These are phyloP conservation scores for Acanthosoma haemorrhoidale DNA, from an alignment of 2,888 invertebrate genomes.

Conservation along the genomic window DNA sequence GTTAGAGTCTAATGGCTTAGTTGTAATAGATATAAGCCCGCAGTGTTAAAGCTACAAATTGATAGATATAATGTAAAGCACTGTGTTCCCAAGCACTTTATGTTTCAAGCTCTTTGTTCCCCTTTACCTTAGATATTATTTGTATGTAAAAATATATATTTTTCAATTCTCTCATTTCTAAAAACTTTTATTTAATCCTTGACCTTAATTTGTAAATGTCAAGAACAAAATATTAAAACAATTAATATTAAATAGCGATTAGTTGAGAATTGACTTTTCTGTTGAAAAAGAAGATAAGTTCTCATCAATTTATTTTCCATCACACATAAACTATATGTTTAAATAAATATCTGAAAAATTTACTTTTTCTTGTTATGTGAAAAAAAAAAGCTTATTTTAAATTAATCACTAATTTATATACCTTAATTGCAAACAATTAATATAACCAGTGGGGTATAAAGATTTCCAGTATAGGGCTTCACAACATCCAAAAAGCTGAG, in stretches of 20 bases:
- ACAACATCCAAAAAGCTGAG: too few relatives aligned
- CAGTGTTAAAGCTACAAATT: constrained; percentile 30
- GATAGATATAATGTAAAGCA: constrained; percentile 36
- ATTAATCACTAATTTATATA: too few relatives aligned
- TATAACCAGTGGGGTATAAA: too few relatives aligned
- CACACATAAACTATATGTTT: too few relatives aligned
- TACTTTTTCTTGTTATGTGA: too few relatives aligned
- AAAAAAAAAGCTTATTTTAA: too few relatives aligned
- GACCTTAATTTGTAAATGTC: neutral
- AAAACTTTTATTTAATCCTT: neutral
- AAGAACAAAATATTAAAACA: neutral
- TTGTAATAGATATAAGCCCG: constrained; percentile 27
- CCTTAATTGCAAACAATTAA: too few relatives aligned
- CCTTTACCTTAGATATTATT: constrained; percentile 34
- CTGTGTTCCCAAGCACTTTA: constrained; percentile 37
- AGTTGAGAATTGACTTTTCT: too few relatives aligned
- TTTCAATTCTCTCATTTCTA: constrained; percentile 23
- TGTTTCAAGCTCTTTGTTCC: constrained; percentile 37
- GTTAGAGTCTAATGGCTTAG: constrained; percentile 26
- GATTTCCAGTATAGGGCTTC: too few relatives aligned
- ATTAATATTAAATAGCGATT: neutral
- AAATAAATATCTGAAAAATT: too few relatives aligned
- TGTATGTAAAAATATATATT: constrained; percentile 36
- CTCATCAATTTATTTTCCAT: too few relatives aligned
- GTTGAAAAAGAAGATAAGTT: too few relatives aligned